Percentiles rank a stretch among this genome's conserved stretches.
These are phyloP conservation scores for Chelmon rostratus DNA, from an alignment of 2,797 vertebrate genomes.

Conservation along the genomic window DNA sequence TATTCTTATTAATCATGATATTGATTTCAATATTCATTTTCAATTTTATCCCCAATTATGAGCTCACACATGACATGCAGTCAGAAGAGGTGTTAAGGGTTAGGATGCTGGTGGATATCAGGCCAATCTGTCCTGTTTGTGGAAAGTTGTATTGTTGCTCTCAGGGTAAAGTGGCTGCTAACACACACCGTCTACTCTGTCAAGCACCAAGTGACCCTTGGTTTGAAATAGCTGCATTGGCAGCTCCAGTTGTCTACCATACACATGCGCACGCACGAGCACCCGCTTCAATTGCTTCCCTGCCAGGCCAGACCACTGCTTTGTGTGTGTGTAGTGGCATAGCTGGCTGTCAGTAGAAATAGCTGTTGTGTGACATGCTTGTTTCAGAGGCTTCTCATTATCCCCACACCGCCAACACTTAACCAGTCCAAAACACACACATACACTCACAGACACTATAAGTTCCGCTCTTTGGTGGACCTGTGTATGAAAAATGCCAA, in stretches of 20 bases:
- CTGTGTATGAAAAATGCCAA: background rate
- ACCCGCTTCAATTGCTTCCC: conserved; percentile 32
- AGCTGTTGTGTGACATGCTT: conserved; percentile 60
- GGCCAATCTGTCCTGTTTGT: conserved; percentile 9
- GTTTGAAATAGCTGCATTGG: conserved; percentile 70
- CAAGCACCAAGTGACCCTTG: conserved; percentile 64
- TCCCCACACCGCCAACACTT: conserved; percentile 41
- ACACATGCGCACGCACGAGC: conserved; percentile 28
- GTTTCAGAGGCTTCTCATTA: conserved; percentile 65
- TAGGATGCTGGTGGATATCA: background rate
- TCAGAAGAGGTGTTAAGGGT: background rate
- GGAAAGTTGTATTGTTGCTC: conserved; percentile 28
- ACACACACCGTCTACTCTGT: conserved; percentile 54
- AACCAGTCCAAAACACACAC: conserved; percentile 34
- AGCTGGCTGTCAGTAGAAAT: conserved; percentile 67
- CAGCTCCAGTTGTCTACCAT: conserved; percentile 59
- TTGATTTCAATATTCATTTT: background rate
- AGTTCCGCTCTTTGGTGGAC: conserved; percentile 2
- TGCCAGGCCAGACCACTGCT: conserved; percentile 19
- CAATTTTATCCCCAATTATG: background rate
- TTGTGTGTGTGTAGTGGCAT: conserved; percentile 44
- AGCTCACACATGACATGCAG: background rate
- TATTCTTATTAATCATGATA: background rate
- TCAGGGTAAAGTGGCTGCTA: conserved; percentile 58
- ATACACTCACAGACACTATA: conserved; percentile 4